Conservation (phyloP, 2,888 invertebrate genomes). For the Volucella inflata region DNA sequence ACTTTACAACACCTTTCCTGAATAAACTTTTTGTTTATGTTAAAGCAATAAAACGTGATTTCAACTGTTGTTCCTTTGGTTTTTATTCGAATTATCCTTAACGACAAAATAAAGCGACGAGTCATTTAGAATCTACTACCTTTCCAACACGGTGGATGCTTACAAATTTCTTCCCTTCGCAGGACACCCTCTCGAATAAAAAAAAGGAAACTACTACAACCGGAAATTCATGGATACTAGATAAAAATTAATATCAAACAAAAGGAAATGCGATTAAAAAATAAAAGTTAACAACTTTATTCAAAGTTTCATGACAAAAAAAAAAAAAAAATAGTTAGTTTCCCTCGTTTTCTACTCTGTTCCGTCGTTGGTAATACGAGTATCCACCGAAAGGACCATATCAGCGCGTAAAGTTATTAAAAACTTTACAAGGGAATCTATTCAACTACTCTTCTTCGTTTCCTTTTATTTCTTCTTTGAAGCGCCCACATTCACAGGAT, state of each 20-base stretch:
- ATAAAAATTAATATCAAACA: constrained; percentile 38
- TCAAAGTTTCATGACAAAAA: constrained; percentile 63
- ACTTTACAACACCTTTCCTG: constrained; percentile 6
- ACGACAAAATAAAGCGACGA: constrained; percentile 37
- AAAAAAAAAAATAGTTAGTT: constrained; percentile 42
- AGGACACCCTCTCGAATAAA: neutral
- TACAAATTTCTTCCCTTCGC: constrained; percentile 33
- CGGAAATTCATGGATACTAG: constrained; percentile 40
- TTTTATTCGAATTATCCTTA: constrained; percentile 60
- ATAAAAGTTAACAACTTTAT: constrained; percentile 45
- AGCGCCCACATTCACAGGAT: constrained; percentile 37
- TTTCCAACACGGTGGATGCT: constrained; percentile 16
- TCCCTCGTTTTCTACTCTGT: constrained; percentile 20
- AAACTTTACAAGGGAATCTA: constrained; percentile 71
- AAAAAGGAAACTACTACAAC: constrained; percentile 55
- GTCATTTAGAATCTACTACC: constrained; percentile 27
- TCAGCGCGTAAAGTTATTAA: constrained; percentile 68
- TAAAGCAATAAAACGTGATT: constrained; percentile 12
- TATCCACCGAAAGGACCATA: constrained; percentile 64
- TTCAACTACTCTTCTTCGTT: constrained; percentile 62
- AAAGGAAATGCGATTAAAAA: constrained; percentile 4
- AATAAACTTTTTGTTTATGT: no score
- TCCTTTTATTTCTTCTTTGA: neutral
- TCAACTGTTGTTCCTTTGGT: constrained; percentile 37
- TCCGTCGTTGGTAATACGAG: constrained; percentile 44